Evolutionary conservation across 2,888 invertebrate genomes (phyloP).

Genomic region (Pasiphila rectangulata): DNA sequence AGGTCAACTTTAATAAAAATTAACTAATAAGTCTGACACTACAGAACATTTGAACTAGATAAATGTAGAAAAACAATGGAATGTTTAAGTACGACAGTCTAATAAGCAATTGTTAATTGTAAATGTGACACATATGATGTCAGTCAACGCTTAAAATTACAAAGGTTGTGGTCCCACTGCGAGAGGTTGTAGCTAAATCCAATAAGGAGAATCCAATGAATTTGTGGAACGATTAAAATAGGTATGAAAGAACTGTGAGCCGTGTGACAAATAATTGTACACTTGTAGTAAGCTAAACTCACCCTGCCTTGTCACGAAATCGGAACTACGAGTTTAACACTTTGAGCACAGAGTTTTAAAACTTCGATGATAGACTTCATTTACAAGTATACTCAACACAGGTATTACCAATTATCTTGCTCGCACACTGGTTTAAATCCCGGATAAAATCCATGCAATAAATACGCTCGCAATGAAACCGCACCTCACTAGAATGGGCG

Average conservation of each 20-base stretch:
- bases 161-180: conserved; percentile 44
- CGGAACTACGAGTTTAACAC: background rate
- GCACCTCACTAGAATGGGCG: conserved; percentile 49
- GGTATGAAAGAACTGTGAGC: background rate
- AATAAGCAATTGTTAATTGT: conserved; percentile 60
- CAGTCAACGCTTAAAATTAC: conserved; percentile 68
- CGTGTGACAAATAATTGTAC: background rate
- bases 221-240: background rate
- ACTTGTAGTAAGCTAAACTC: background rate
- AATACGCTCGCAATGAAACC: conserved; percentile 41
- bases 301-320: background rate
- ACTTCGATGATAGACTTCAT: no score
- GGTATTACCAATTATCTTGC: no score
- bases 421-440: background rate
- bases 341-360: no score
- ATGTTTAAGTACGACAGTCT: conserved; percentile 79
- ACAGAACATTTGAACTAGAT: conserved; percentile 55
- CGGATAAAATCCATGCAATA: conserved; percentile 9
- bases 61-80: conserved; percentile 67
- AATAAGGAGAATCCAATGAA: background rate
- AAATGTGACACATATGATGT: conserved; percentile 64
- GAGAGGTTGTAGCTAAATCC: conserved; percentile 26
- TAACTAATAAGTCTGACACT: conserved; percentile 58
- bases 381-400: no score
- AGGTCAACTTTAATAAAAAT: conserved; percentile 53